Conservation (phyloP, 30 jellyfish, hydroid and myxozoan species). For the Aurelia aurita complex sp. Pacific region DNA sequence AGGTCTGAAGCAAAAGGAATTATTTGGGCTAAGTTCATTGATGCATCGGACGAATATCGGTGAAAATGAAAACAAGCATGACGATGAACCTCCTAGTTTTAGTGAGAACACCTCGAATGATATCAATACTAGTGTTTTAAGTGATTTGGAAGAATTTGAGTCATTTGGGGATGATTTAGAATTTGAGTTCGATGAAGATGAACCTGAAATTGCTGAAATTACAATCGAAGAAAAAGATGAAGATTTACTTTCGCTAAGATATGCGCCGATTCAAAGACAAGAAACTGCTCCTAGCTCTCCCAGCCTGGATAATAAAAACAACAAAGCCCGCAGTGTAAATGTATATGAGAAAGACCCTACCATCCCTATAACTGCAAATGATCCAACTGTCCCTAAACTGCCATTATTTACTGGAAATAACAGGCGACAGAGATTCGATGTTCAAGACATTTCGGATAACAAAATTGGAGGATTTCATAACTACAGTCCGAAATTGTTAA, state of each 20-base stretch:
- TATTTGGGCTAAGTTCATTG: not conserved
- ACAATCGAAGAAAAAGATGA: slow-evolving; percentile 10
- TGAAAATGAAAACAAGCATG: not conserved
- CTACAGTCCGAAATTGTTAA: slow-evolving; percentile 37
- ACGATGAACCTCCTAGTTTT: not conserved
- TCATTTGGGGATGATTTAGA: slow-evolving; percentile 47
- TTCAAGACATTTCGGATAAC: slow-evolving; percentile 6
- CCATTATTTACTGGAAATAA: slow-evolving; percentile 9
- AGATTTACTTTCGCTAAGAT: slow-evolving; percentile 18
- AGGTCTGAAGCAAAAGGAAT: not conserved
- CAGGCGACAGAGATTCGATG: slow-evolving; percentile 34
- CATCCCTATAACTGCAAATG: too few species aligned
- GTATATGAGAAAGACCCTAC: not conserved
- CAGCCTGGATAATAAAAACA: not conserved
- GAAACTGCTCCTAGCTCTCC: slow-evolving; percentile 53
- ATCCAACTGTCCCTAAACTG: not conserved
- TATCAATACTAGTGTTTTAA: not conserved
- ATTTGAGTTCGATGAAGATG: slow-evolving; percentile 58
- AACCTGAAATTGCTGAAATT: slow-evolving; percentile 46
- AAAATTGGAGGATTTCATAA: slow-evolving; percentile 19
- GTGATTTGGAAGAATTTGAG: slow-evolving; percentile 9
- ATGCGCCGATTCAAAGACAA: slow-evolving; percentile 58
- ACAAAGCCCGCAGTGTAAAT: slow-evolving; percentile 9
- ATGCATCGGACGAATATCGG: not conserved
- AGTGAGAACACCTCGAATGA: not conserved